Conservation (phyloP, 2,113 vertebrate genomes). For the Rostratula benghalensis region DNA sequence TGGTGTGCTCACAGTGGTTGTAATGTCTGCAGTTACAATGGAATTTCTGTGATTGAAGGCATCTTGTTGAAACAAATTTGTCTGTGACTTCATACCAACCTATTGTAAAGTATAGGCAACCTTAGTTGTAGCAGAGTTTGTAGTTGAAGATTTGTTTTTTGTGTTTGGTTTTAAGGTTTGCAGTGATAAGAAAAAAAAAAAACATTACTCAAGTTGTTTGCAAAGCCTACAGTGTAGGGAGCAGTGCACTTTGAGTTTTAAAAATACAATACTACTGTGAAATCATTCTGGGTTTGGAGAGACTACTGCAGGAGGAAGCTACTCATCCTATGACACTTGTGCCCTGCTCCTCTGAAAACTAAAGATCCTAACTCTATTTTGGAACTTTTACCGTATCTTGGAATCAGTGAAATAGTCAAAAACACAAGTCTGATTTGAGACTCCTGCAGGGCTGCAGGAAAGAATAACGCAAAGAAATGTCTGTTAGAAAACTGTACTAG, state of each 20-base stretch:
- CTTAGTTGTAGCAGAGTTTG: background rate
- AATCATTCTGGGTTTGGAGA: background rate
- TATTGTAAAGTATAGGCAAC: background rate
- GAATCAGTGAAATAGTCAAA: background rate
- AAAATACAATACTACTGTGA: background rate
- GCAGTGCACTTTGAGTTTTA: background rate
- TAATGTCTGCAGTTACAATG: background rate
- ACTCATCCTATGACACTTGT: background rate
- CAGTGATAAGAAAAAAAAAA: no score
- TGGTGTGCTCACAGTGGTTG: background rate
- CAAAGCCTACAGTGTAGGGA: background rate
- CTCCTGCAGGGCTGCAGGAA: background rate
- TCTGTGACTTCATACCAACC: background rate
- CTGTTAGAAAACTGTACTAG: background rate
- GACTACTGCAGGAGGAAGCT: background rate
- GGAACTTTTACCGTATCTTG: rapidly evolving
- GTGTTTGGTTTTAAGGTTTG: background rate
- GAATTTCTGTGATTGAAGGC: background rate
- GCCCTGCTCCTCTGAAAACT: background rate
- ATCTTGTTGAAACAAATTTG: background rate
- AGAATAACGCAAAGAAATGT: background rate
- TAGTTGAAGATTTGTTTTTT: background rate
- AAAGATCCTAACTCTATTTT: background rate
- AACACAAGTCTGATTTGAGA: background rate
- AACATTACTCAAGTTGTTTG: no score